Conservation (phyloP, 2,888 invertebrate species). For the Cryptocheilus praepositus region DNA sequence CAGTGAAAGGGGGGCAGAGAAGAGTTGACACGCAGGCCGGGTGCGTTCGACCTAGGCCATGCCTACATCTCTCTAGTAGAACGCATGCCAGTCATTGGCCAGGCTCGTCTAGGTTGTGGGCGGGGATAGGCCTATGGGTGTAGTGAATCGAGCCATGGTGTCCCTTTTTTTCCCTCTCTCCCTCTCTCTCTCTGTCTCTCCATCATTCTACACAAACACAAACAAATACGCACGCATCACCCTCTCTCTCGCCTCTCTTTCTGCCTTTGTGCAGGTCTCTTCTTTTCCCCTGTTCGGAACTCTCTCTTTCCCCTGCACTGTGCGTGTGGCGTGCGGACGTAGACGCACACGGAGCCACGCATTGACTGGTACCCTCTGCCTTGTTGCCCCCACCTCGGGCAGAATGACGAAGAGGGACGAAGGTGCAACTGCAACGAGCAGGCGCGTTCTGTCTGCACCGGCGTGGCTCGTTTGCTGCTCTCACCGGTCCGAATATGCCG, state of each 20-base stretch:
- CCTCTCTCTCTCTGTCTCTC: slow-evolving; percentile 17
- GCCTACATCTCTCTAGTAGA: slow-evolving; percentile 59
- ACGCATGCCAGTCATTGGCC: slow-evolving; percentile 64
- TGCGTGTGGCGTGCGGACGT: background rate
- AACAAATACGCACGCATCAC: background rate
- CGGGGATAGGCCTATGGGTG: slow-evolving; percentile 66
- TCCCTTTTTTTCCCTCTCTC: slow-evolving; percentile 49
- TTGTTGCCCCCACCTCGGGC: slow-evolving; percentile 8
- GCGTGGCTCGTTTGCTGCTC: background rate
- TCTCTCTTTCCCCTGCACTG: background rate
- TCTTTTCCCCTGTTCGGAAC: slow-evolving; percentile 29
- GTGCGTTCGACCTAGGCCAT: slow-evolving; percentile 50
- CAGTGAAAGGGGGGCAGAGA: slow-evolving; percentile 20
- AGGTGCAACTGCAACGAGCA: slow-evolving; percentile 22
- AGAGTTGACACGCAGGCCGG: slow-evolving; percentile 32
- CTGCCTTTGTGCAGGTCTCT: background rate
- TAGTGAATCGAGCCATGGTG: slow-evolving; percentile 61
- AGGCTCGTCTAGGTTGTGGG: slow-evolving; percentile 64
- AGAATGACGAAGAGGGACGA: background rate
- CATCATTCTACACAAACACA: background rate
- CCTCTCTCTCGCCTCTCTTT: slow-evolving; percentile 10
- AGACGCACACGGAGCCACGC: background rate
- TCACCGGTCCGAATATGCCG: no score
- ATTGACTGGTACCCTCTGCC: background rate
- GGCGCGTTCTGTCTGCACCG: slow-evolving; percentile 21